Conservation (phyloP, 2,113 vertebrate species). For the Microcebus jonahi region DNA sequence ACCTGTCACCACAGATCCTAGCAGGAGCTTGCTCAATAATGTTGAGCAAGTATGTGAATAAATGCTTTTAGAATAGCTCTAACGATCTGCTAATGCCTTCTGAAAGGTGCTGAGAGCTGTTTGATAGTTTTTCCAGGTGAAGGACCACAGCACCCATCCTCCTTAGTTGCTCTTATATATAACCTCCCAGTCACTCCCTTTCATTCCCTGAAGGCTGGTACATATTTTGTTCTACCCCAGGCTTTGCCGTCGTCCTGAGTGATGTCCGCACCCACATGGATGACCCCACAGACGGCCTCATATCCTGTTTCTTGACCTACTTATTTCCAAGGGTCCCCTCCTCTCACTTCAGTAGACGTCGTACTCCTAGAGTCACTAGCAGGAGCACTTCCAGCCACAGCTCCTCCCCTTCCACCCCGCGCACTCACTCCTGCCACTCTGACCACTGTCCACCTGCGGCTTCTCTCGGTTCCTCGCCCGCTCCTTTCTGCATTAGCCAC, state of each 20-base stretch:
- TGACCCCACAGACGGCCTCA: background rate
- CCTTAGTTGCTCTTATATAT: background rate
- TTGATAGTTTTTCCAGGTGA: slow-evolving; percentile 2
- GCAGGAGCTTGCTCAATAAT: background rate
- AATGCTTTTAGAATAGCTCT: background rate
- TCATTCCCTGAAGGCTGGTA: background rate
- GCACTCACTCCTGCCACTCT: background rate
- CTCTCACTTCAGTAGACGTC: background rate
- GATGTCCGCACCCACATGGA: background rate
- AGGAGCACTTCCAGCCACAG: background rate
- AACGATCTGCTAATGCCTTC: background rate
- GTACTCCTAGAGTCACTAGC: background rate
- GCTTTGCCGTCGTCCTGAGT: background rate
- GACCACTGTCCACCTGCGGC: background rate
- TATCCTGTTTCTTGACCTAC: background rate
- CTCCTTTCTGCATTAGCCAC: background rate
- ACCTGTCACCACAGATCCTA: background rate
- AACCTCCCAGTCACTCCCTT: background rate
- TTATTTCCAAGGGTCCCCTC: background rate
- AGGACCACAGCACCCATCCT: background rate
- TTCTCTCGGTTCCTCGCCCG: background rate
- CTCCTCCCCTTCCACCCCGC: background rate
- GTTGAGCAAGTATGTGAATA: background rate
- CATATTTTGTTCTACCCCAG: background rate
- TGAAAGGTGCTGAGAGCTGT: background rate